phyloP scores from a whole-genome alignment of 2,113 vertebrate species.

The Otolemur garnettii region DNA sequence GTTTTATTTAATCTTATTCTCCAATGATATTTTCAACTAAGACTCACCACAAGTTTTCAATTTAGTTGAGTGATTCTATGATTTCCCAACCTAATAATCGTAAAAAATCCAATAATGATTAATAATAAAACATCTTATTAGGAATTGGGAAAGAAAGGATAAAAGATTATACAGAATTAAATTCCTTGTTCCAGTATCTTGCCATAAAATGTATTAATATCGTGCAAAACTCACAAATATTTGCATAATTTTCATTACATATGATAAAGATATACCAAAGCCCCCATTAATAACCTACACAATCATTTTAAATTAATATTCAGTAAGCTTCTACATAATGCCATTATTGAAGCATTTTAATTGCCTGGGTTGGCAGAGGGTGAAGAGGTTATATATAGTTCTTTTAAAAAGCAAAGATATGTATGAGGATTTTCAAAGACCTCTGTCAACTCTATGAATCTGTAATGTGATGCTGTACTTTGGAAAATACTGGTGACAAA shows the following conservation, averaged over 20 bases:
- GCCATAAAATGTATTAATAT: neutral
- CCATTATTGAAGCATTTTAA: slow-evolving; percentile 33
- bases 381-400: slow-evolving; percentile 29
- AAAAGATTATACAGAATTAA: neutral
- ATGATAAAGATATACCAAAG: neutral
- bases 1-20: neutral
- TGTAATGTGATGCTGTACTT: slow-evolving; percentile 72
- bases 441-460: slow-evolving; percentile 66
- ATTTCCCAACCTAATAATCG: neutral
- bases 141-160: neutral
- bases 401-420: neutral
- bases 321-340: slow-evolving; percentile 7
- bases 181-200: neutral
- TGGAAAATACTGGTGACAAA: slow-evolving; percentile 63
- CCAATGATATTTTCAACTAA: neutral
- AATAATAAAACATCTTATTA: neutral
- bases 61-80: neutral
- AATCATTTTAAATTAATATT: slow-evolving; percentile 16
- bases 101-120: neutral
- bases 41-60: neutral
- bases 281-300: neutral
- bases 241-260: neutral
- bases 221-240: neutral
- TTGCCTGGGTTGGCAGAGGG: slow-evolving; percentile 7
- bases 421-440: slow-evolving; percentile 45